A percentile compares a stretch with the other conserved stretches of the same genome.
These are phyloP conservation scores for Emydura subglobosa DNA, from an alignment of 2,113 vertebrate genomes.

Conservation along the genomic window DNA sequence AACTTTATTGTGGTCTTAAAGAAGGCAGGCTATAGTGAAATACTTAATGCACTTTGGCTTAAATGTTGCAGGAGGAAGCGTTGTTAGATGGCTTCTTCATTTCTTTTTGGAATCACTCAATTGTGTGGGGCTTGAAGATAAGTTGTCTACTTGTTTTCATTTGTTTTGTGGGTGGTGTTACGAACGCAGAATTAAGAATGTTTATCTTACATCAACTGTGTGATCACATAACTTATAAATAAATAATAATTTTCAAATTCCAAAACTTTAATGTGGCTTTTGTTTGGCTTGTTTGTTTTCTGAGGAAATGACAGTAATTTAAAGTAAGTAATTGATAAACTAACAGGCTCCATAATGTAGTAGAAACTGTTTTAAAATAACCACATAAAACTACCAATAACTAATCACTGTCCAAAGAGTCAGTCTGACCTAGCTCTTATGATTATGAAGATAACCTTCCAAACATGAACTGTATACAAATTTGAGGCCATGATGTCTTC, in stretches of 20 bases:
- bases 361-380: neutral
- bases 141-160: neutral
- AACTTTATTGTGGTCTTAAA: neutral
- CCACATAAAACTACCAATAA: neutral
- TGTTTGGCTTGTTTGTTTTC: neutral
- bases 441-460: neutral
- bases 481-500: neutral
- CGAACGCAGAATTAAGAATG: neutral
- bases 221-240: neutral
- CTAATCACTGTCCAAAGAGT: neutral
- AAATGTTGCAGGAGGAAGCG: neutral
- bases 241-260: neutral
- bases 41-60: neutral
- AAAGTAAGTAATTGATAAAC: neutral
- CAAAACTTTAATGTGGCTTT: neutral
- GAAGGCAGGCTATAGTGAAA: neutral
- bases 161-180: neutral
- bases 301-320: neutral
- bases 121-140: rapidly evolving
- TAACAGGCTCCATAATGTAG: neutral
- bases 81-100: neutral
- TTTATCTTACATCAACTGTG: neutral
- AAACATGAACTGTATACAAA: neutral
- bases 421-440: neutral
- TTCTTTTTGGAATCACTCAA: neutral